Percentiles rank a stretch among this genome's conserved stretches.
phyloP scores from a whole-genome alignment of 2,113 vertebrate genomes.

The Macheiramphus alcinus region DNA sequence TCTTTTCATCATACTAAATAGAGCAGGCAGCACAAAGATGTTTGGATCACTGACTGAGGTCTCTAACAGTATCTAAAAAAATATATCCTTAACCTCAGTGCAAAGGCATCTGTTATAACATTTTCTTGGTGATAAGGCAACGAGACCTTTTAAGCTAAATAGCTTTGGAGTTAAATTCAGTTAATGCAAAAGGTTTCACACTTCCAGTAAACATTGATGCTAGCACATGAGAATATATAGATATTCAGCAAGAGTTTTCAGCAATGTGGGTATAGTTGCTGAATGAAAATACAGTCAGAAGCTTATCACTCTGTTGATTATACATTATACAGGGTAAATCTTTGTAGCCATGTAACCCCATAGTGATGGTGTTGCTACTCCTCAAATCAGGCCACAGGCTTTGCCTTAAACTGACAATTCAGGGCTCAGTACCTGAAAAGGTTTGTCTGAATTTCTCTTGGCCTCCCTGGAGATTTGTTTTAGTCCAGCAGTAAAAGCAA shows the following conservation, averaged over 20 bases:
- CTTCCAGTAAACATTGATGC: neutral
- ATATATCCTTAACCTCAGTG: neutral
- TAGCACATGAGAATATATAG: neutral
- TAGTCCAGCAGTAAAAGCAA: neutral
- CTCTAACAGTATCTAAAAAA: neutral
- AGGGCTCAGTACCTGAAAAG: neutral
- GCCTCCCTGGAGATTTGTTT: neutral
- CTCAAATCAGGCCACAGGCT: neutral
- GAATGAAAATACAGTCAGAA: neutral
- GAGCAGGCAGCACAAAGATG: neutral
- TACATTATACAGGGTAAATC: neutral
- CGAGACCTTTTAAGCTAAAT: neutral
- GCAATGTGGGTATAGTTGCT: neutral
- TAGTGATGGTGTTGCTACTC: neutral
- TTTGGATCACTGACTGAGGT: neutral
- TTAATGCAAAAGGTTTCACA: neutral
- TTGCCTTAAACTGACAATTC: neutral
- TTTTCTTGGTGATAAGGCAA: neutral
- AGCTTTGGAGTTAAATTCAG: neutral
- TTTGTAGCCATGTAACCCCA: neutral
- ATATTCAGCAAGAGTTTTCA: neutral
- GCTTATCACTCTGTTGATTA: neutral
- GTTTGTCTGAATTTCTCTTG: neutral
- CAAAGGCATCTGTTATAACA: neutral
- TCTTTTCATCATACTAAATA: neutral